Evolutionary conservation across 2,113 vertebrate genomes (phyloP).

Genomic region (Aramus guarauna): DNA sequence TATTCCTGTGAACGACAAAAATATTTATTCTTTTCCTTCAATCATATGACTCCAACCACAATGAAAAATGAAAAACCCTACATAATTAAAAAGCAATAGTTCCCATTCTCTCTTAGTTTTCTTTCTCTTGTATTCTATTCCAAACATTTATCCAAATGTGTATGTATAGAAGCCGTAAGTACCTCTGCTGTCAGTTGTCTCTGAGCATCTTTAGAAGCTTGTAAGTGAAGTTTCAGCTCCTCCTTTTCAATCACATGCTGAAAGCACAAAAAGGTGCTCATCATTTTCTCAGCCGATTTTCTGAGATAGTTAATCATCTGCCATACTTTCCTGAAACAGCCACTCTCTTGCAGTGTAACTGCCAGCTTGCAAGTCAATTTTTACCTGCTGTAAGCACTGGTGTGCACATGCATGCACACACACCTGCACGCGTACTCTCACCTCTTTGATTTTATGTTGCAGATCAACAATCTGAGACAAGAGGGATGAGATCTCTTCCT

Average conservation of each 20-base stretch:
- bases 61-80: neutral
- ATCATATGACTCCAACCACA: neutral
- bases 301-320: neutral
- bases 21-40: neutral
- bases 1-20: neutral
- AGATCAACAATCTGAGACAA: constrained; percentile 94
- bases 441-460: constrained; percentile 92
- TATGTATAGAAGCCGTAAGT: neutral
- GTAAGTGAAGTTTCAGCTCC: constrained; percentile 92
- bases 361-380: neutral
- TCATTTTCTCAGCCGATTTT: neutral
- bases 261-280: constrained; percentile 14
- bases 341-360: neutral
- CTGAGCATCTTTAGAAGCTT: constrained; percentile 96
- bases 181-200: constrained; percentile 95
- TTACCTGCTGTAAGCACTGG: neutral
- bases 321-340: neutral
- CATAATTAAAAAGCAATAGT: neutral
- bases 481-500: constrained; percentile 94
- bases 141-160: neutral
- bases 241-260: constrained; percentile 96
- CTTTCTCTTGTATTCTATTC: neutral
- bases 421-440: neutral
- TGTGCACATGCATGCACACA: fast-evolving
- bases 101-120: neutral